These are phyloP conservation scores for Drosophila athabasca DNA, from an alignment of 1,140 invertebrate genomes.

Conservation along the genomic window DNA sequence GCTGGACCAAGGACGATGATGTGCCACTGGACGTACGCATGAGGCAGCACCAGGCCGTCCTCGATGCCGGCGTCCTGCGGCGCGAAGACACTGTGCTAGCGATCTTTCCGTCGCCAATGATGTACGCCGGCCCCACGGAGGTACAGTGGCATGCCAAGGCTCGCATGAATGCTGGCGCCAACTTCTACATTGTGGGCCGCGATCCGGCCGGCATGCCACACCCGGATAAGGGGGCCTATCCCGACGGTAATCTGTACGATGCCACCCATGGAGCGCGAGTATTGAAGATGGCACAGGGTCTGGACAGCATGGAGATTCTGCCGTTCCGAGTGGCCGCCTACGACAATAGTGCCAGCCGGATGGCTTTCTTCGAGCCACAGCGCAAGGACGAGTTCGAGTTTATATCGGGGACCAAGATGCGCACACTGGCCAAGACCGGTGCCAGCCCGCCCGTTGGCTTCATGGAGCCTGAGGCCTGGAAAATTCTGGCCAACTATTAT, in stretches of 20 bases:
- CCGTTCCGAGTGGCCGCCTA: conserved; percentile 99
- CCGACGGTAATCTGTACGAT: conserved; percentile 96
- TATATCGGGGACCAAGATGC: conserved; percentile 99
- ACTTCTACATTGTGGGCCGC: conserved; percentile 99
- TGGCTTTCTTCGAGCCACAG: conserved; percentile 97
- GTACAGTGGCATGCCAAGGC: conserved; percentile 99
- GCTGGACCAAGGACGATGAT: conserved; percentile 99
- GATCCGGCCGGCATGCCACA: conserved; percentile 99
- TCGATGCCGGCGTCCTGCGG: conserved; percentile 94
- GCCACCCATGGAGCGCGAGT: conserved; percentile 96
- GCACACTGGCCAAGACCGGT: conserved; percentile 93
- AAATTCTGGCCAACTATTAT: conserved; percentile 95
- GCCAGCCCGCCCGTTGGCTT: conserved; percentile 96
- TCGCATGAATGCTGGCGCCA: conserved; percentile 97
- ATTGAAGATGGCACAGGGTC: conserved; percentile 95
- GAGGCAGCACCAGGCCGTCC: conserved; percentile 93
- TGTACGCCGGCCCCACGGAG: conserved; percentile 99
- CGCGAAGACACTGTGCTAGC: conserved; percentile 94
- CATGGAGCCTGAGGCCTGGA: conserved; percentile 98
- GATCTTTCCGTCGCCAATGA: conserved; percentile 99
- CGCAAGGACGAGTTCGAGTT: conserved; percentile 97
- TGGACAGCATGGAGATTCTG: conserved; percentile 96
- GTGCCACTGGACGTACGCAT: conserved; percentile 94
- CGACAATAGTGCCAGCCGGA: conserved; percentile 91
- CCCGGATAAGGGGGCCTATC: conserved; percentile 89